A percentile compares a stretch with the other conserved stretches of the same genome.
These are phyloP conservation scores for Epinephelus fuscoguttatus DNA, from an alignment of 2,113 vertebrate genomes.

Conservation along the genomic window DNA sequence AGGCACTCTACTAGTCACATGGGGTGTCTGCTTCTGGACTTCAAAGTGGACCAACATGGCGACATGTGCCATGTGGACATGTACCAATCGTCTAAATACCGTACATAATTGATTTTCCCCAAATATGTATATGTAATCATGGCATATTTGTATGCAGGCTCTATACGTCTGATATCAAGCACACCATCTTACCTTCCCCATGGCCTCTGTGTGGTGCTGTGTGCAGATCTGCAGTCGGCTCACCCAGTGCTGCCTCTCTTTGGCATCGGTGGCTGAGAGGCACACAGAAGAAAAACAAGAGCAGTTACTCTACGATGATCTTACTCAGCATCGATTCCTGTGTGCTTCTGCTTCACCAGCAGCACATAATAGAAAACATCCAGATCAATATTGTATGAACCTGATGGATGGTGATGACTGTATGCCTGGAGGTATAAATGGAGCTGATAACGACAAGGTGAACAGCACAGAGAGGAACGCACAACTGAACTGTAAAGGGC, in stretches of 20 bases:
- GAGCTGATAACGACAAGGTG: not conserved
- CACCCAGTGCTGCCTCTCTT: conserved; percentile 98
- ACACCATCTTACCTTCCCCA: conserved; percentile 91
- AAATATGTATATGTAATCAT: not conserved
- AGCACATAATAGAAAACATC: conserved; percentile 67
- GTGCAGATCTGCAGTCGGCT: conserved; percentile 98
- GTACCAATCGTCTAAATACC: not conserved
- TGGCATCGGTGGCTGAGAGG: conserved; percentile 92
- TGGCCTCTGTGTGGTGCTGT: conserved; percentile 98
- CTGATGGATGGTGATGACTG: conserved; percentile 51
- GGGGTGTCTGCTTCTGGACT: no score
- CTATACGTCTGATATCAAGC: no score
- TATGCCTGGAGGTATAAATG: not conserved
- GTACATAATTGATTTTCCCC: no score
- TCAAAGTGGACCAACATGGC: no score
- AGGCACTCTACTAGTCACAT: no score
- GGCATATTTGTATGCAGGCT: not conserved
- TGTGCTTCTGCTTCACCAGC: conserved; percentile 17
- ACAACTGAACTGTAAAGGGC: not conserved
- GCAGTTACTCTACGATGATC: conserved; percentile 14
- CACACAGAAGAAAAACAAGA: conserved; percentile 17
- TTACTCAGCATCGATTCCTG: conserved; percentile 46
- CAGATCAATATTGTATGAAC: conserved; percentile 67
- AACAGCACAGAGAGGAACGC: not conserved
- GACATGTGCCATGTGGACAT: no score